Evolutionary conservation across 2,113 vertebrate genomes (phyloP).

Genomic region (Mesocricetus auratus): DNA sequence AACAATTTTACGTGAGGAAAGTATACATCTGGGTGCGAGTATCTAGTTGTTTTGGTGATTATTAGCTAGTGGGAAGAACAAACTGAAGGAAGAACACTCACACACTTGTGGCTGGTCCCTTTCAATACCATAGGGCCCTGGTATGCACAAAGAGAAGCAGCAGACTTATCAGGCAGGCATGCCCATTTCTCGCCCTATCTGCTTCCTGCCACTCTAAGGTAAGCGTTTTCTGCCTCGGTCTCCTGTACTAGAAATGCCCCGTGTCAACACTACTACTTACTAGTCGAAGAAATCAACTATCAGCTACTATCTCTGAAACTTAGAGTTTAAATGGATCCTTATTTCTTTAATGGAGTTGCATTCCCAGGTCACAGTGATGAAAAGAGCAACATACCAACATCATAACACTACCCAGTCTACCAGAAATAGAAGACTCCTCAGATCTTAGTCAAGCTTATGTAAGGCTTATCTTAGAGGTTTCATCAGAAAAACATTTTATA

Average conservation of each 20-base stretch:
- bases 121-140: no score
- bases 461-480: not conserved
- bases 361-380: not conserved
- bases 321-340: not conserved
- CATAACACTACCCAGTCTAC: not conserved
- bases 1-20: not conserved
- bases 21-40: not conserved
- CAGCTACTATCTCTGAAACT: not conserved
- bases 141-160: not conserved
- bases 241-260: not conserved
- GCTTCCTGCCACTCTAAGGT: not conserved
- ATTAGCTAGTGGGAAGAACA: not conserved
- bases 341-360: not conserved
- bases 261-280: not conserved
- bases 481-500: not conserved
- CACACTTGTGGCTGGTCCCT: fast-evolving
- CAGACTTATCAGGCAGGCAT: no score
- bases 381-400: fast-evolving
- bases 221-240: not conserved
- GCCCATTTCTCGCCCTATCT: not conserved
- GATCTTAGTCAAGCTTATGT: not conserved
- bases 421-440: not conserved
- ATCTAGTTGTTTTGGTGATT: not conserved
- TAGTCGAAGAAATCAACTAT: not conserved
- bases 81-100: no score